Conservation (phyloP, 2,888 invertebrate species). For the Stenurella melanura region DNA sequence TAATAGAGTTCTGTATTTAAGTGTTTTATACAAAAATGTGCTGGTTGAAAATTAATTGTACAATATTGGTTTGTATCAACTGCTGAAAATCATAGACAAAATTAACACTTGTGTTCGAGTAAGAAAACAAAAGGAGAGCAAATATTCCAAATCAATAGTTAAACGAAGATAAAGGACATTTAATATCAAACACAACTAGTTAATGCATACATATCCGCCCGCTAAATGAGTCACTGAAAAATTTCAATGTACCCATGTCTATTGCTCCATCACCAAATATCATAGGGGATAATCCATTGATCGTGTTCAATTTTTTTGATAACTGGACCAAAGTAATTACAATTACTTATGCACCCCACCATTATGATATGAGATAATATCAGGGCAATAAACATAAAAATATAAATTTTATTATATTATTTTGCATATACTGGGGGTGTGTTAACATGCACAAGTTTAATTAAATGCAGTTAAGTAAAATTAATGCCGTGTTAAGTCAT, state of each 20-base stretch:
- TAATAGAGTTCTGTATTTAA: too few relatives aligned
- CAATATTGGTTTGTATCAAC: too few relatives aligned
- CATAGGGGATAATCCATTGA: constrained; percentile 25
- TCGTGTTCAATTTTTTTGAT: constrained; percentile 3
- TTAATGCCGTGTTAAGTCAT: constrained; percentile 34
- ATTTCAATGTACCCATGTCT: constrained; percentile 29
- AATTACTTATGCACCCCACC: constrained; percentile 35
- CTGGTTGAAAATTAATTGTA: too few relatives aligned
- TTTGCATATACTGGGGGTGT: constrained; percentile 22
- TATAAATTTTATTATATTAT: constrained; percentile 27
- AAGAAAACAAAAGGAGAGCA: too few relatives aligned
- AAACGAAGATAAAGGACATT: too few relatives aligned
- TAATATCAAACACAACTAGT: too few relatives aligned
- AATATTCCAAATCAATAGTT: too few relatives aligned
- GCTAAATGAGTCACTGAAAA: constrained; percentile 29
- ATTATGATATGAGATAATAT: neutral
- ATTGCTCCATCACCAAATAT: constrained; percentile 19
- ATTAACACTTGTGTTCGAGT: too few relatives aligned
- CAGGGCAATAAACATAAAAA: neutral
- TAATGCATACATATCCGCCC: constrained; percentile 16
- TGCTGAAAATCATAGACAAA: too few relatives aligned
- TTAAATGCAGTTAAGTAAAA: constrained; percentile 28
- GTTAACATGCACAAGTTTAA: constrained; percentile 28
- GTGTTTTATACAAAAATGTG: too few relatives aligned
- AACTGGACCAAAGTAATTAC: constrained; percentile 35